Evolutionary conservation across 2,113 vertebrate genomes (phyloP).

Genomic region (Coptodon bakossiorum): DNA sequence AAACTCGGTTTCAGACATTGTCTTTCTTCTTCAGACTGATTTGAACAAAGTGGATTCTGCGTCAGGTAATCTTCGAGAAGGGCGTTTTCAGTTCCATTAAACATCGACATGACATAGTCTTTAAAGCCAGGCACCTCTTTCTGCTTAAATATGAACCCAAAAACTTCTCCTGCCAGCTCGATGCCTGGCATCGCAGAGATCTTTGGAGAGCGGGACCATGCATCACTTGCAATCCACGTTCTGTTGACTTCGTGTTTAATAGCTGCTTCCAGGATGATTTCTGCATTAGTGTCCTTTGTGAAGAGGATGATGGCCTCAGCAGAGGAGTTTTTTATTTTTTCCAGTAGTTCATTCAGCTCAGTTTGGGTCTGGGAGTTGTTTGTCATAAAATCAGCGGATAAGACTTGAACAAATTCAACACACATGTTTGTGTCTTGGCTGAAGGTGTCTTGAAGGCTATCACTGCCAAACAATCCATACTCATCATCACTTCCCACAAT

Average conservation of each 20-base stretch:
- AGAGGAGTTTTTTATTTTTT: not conserved
- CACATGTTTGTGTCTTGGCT: not conserved
- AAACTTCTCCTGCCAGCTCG: not conserved
- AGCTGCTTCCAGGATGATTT: slow-evolving; percentile 13
- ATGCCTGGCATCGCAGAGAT: not conserved
- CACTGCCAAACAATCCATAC: slow-evolving; percentile 48
- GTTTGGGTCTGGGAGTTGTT: fast-evolving
- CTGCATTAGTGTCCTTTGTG: slow-evolving; percentile 16
- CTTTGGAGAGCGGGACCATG: slow-evolving; percentile 23
- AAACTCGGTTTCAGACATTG: not conserved
- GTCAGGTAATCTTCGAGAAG: not conserved
- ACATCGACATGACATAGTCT: not conserved
- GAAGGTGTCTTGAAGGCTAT: not conserved
- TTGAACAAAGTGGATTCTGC: not conserved
- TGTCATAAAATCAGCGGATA: slow-evolving; percentile 6
- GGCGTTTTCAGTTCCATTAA: not conserved
- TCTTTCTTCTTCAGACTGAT: not conserved
- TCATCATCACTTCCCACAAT: slow-evolving; percentile 56
- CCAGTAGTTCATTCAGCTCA: not conserved
- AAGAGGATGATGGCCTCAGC: slow-evolving; percentile 55
- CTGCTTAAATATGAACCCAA: slow-evolving; percentile 32
- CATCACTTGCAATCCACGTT: slow-evolving; percentile 59
- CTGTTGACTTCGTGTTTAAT: not conserved
- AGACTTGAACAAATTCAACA: slow-evolving; percentile 26
- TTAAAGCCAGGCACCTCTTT: slow-evolving; percentile 40